These are phyloP conservation scores for Muraenolepis orangiensis DNA, from an alignment of 2,797 vertebrate genomes.

Conservation along the genomic window DNA sequence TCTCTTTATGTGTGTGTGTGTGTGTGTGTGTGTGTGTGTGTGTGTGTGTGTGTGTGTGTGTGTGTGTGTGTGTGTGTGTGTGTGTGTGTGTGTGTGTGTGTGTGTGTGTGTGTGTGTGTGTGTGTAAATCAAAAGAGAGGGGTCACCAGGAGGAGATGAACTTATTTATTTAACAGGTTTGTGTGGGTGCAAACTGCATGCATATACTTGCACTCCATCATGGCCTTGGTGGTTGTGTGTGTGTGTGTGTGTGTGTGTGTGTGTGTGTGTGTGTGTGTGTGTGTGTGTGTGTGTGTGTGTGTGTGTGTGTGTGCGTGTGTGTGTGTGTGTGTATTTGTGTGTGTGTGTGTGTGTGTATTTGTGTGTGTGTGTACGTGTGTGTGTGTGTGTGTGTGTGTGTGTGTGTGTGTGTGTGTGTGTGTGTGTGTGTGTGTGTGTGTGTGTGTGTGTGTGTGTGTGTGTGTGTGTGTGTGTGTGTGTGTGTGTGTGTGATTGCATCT, in stretches of 20 bases:
- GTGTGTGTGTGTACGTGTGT: not conserved
- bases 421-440: conserved; percentile 2
- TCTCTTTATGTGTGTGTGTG: not conserved
- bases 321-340: not conserved
- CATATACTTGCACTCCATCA: not conserved
- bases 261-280: conserved; percentile 7
- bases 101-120: conserved; percentile 4
- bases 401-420: conserved; percentile 5
- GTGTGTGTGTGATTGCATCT: not conserved
- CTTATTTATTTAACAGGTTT: too few relatives aligned
- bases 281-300: conserved; percentile 1
- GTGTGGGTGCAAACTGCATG: not conserved
- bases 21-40: not conserved
- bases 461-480: not conserved
- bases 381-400: conserved; percentile 1
- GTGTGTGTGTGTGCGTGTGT: conserved; percentile 3
- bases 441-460: not conserved
- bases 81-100: conserved; percentile 3
- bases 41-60: not conserved
- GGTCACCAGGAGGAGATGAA: too few relatives aligned
- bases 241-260: not conserved
- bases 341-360: not conserved
- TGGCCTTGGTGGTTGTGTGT: not conserved
- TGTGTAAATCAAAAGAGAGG: too few relatives aligned
- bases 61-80: conserved; percentile 5